Conservation (phyloP, 2,888 invertebrate genomes). For the Villa cingulata region DNA sequence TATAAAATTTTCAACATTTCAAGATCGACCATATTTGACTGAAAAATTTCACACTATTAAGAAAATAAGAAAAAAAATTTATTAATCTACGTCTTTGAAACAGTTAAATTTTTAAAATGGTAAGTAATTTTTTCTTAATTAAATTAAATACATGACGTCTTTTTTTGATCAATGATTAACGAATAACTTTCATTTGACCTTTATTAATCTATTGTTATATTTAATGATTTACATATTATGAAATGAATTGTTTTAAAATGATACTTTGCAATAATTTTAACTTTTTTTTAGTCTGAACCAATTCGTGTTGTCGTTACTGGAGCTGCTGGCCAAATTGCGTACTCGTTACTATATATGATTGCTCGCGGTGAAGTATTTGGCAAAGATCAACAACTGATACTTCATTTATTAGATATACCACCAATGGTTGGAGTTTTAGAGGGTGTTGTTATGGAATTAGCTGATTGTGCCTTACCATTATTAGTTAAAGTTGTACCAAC, state of each 20-base stretch:
- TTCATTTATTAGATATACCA: constrained; percentile 88
- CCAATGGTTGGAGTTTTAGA: constrained; percentile 94
- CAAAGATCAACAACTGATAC: constrained; percentile 65
- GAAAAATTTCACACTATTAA: too few relatives aligned
- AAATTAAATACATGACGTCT: too few relatives aligned
- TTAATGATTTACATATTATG: too few relatives aligned
- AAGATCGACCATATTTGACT: too few relatives aligned
- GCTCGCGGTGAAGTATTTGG: constrained; percentile 96
- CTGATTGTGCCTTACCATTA: constrained; percentile 87
- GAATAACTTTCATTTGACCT: background rate
- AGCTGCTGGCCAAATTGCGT: constrained; percentile 98
- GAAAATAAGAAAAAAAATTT: too few relatives aligned
- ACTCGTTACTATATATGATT: constrained; percentile 86
- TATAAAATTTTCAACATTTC: too few relatives aligned
- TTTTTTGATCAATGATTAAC: too few relatives aligned
- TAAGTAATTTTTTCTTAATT: too few relatives aligned
- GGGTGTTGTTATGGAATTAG: constrained; percentile 95
- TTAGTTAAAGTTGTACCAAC: constrained; percentile 75
- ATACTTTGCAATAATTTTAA: background rate
- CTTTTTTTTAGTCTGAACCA: constrained; percentile 54
- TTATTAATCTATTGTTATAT: background rate
- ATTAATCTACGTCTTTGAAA: too few relatives aligned
- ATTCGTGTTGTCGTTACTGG: constrained; percentile 93
- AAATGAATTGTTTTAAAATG: too few relatives aligned
- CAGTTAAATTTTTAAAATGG: too few relatives aligned